These are phyloP conservation scores for Notiomystis cincta DNA, from an alignment of 2,113 vertebrate species.

Conservation along the genomic window DNA sequence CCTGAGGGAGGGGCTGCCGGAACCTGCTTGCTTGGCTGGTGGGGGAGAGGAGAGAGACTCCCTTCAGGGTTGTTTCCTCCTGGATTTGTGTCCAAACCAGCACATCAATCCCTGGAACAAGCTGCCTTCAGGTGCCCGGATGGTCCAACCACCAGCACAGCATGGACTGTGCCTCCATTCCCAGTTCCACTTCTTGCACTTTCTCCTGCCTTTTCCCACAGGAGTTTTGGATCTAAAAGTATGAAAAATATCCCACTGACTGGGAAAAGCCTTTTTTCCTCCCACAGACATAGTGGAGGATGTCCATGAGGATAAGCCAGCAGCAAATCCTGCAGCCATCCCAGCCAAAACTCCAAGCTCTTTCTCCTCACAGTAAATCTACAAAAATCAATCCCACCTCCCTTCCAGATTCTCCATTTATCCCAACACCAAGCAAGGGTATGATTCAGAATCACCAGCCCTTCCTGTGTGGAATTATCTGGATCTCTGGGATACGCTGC, in stretches of 20 bases:
- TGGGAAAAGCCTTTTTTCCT: neutral
- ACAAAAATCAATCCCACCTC: neutral
- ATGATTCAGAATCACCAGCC: neutral
- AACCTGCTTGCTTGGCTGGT: no score
- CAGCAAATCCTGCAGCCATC: neutral
- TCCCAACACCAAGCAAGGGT: neutral
- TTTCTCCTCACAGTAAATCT: neutral
- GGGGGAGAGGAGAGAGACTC: no score
- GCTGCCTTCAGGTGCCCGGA: neutral
- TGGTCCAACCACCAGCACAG: neutral
- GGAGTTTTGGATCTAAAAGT: neutral
- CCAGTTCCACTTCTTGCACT: neutral
- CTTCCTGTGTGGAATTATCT: neutral
- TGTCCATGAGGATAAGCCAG: neutral
- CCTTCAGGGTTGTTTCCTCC: no score
- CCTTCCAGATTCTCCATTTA: neutral
- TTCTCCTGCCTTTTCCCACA: neutral
- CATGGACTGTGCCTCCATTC: neutral
- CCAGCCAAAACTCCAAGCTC: neutral
- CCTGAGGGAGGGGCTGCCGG: no score
- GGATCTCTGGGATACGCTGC: accelerated
- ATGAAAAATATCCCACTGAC: neutral
- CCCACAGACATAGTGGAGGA: neutral
- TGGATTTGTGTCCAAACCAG: no score
- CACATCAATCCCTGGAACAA: neutral